Conservation (phyloP, 2,797 vertebrate species). For the Gymnothorax reevesii region DNA sequence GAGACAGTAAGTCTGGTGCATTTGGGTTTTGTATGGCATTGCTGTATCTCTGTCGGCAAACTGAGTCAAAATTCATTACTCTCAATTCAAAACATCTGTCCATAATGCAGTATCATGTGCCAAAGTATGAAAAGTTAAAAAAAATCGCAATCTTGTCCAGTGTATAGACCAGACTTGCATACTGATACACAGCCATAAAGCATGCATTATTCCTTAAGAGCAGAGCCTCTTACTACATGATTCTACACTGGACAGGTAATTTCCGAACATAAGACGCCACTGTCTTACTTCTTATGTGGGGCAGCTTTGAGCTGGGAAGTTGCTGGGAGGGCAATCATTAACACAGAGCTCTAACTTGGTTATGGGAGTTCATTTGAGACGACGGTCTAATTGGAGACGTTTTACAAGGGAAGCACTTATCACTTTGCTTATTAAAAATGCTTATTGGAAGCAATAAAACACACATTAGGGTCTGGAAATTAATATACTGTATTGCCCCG, state of each 20-base stretch:
- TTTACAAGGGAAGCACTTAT: slow-evolving; percentile 66
- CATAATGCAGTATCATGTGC: not conserved
- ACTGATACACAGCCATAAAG: not conserved
- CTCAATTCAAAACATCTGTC: not conserved
- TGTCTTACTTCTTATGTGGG: not conserved
- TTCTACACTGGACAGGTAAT: not conserved
- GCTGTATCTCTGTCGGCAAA: not conserved
- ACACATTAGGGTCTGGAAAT: slow-evolving; percentile 62
- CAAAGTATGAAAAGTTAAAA: not conserved
- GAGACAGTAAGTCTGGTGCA: not conserved
- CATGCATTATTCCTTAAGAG: not conserved
- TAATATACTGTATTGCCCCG: slow-evolving; percentile 63
- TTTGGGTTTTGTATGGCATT: slow-evolving; percentile 3
- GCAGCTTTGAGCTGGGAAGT: slow-evolving; percentile 39
- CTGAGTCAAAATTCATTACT: not conserved
- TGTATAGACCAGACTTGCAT: not conserved
- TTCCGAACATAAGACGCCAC: not conserved
- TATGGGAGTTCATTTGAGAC: slow-evolving; percentile 57
- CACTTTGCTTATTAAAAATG: slow-evolving; percentile 68
- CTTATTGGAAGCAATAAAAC: slow-evolving; percentile 68
- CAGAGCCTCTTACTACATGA: not conserved
- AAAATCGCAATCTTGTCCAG: not conserved
- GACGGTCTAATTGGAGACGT: slow-evolving; percentile 60
- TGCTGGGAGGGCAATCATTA: slow-evolving; percentile 55
- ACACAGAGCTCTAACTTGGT: slow-evolving; percentile 52